phyloP scores from a whole-genome alignment of 2,888 invertebrate genomes.

The Ariolimax columbianus region DNA sequence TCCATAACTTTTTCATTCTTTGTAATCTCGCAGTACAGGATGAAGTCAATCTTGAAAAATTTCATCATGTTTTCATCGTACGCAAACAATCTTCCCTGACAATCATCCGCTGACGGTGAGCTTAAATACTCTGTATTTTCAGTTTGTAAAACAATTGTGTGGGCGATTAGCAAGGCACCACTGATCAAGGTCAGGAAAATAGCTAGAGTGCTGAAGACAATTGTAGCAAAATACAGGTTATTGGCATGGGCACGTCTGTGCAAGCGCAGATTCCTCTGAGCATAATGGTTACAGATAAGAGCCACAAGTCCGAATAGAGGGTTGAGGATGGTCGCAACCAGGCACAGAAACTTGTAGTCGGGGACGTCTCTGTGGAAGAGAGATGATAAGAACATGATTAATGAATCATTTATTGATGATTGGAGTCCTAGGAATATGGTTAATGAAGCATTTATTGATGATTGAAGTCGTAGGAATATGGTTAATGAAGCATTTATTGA shows the following conservation, averaged over 20 bases:
- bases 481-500: too few species aligned
- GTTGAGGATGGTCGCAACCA: slow-evolving; percentile 30
- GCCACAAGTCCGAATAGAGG: slow-evolving; percentile 32
- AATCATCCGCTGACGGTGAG: background rate
- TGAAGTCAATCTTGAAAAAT: slow-evolving; percentile 5
- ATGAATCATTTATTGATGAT: too few species aligned
- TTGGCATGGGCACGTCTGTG: slow-evolving; percentile 8
- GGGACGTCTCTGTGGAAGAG: slow-evolving; percentile 27
- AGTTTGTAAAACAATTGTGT: background rate
- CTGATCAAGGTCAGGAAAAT: slow-evolving; percentile 32
- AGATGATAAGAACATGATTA: too few species aligned
- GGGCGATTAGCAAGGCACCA: slow-evolving; percentile 16
- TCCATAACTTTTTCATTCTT: slow-evolving; percentile 14
- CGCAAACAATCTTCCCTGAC: background rate
- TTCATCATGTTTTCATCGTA: background rate
- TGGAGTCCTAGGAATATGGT: too few species aligned
- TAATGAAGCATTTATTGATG: too few species aligned
- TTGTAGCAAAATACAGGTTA: slow-evolving; percentile 31
- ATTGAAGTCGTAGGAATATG: too few species aligned
- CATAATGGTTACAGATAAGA: background rate
- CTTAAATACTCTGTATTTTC: background rate
- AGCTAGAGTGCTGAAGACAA: slow-evolving; percentile 22
- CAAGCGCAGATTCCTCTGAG: background rate
- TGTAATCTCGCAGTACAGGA: slow-evolving; percentile 18
- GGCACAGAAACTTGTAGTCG: slow-evolving; percentile 27